Evolutionary conservation across 2,113 vertebrate species (phyloP).

Genomic region (Oncorhynchus gorbuscha): DNA sequence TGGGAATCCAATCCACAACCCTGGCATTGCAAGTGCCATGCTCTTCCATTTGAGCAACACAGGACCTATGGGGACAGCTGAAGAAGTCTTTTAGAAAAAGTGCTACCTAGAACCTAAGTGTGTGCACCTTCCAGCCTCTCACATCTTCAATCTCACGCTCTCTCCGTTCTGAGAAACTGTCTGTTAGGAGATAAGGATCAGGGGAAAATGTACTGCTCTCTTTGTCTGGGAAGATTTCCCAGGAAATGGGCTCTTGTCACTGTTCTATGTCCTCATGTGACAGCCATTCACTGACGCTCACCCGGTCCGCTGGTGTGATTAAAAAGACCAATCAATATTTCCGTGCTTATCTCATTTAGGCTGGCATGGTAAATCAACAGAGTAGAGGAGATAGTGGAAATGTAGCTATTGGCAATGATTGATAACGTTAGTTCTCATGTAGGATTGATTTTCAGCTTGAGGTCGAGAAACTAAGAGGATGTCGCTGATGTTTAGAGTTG

Average conservation of each 20-base stretch:
- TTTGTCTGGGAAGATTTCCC: conserved; percentile 18
- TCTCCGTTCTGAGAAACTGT: conserved; percentile 11
- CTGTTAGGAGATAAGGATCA: conserved; percentile 36
- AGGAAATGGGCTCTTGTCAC: conserved; percentile 23
- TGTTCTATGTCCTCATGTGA: neutral
- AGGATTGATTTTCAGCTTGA: neutral
- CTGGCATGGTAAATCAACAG: neutral
- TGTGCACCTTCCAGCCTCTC: neutral
- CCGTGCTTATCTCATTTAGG: neutral
- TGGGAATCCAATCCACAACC: too few relatives aligned
- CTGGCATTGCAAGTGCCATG: too few relatives aligned
- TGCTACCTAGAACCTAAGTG: too few relatives aligned
- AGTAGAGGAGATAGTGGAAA: neutral
- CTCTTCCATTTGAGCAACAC: too few relatives aligned
- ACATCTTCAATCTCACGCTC: neutral
- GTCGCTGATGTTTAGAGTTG: too few relatives aligned
- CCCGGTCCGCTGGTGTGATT: neutral
- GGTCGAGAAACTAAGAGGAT: neutral
- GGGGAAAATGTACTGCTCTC: conserved; percentile 20
- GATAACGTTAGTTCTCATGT: neutral
- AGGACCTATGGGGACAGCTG: too few relatives aligned
- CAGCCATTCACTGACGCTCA: conserved; percentile 4
- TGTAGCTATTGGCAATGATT: neutral
- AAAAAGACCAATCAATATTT: neutral
- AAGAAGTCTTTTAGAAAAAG: too few relatives aligned